phyloP scores from a whole-genome alignment of 2,797 vertebrate genomes.

The Sebastes itinus region DNA sequence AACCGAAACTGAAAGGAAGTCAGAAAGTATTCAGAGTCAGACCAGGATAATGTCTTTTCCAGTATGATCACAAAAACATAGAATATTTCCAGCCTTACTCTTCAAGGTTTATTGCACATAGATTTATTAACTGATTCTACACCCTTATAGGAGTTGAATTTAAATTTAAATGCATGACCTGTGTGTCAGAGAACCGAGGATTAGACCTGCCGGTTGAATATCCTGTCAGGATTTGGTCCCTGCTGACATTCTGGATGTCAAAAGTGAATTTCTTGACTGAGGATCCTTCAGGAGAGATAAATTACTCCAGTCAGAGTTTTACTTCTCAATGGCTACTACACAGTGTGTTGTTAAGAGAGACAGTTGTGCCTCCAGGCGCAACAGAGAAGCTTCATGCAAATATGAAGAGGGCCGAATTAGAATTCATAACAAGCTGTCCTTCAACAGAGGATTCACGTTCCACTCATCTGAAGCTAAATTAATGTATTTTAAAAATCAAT shows the following conservation, averaged over 20 bases:
- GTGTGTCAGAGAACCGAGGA: conserved; percentile 7
- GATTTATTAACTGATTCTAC: not conserved
- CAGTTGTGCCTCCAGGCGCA: conserved; percentile 5
- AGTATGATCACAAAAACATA: not conserved
- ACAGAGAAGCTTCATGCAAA: conserved; percentile 26
- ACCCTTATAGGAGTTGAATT: not conserved
- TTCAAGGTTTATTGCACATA: not conserved
- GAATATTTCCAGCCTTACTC: not conserved
- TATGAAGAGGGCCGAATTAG: conserved; percentile 23
- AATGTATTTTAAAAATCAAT: conserved; percentile 69
- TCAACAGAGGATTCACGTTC: conserved; percentile 37
- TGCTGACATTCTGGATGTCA: conserved; percentile 22
- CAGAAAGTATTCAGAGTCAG: not conserved
- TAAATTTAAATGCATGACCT: not conserved
- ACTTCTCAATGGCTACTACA: conserved; percentile 11
- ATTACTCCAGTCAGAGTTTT: conserved; percentile 19
- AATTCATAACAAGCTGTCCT: conserved; percentile 45
- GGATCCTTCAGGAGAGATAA: conserved; percentile 20
- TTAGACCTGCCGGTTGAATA: conserved; percentile 1
- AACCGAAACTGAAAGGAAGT: not conserved
- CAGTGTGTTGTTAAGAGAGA: conserved; percentile 12
- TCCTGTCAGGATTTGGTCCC: conserved; percentile 21
- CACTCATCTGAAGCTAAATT: conserved; percentile 56
- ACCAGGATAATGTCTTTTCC: not conserved
- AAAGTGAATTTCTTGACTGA: conserved; percentile 11